Conservation (phyloP, 2,113 vertebrate species). For the Sinocyclocheilus anshuiensis region DNA sequence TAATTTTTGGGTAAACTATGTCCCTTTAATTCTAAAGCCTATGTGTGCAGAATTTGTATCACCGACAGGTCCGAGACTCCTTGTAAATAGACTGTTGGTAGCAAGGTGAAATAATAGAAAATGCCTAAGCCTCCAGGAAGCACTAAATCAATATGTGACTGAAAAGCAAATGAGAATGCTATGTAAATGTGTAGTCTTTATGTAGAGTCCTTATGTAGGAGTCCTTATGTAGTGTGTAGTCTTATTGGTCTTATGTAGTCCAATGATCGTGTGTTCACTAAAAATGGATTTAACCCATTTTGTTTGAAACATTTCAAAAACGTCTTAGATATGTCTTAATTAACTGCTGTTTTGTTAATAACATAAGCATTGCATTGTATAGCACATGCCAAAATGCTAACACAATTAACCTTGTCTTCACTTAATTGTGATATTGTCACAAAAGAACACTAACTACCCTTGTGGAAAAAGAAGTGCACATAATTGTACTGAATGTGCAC, state of each 20-base stretch:
- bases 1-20: no score
- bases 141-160: conserved; percentile 59
- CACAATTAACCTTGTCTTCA: not conserved
- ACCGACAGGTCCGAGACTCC: not conserved
- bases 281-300: not conserved
- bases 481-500: not conserved
- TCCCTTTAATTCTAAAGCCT: not conserved
- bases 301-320: not conserved
- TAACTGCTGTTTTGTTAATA: not conserved
- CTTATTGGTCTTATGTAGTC: no score
- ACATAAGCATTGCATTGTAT: not conserved
- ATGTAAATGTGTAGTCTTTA: no score
- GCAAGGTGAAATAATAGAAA: conserved; percentile 33
- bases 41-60: not conserved
- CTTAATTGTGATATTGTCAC: not conserved
- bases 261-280: conserved; percentile 39
- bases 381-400: not conserved
- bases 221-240: conserved; percentile 41
- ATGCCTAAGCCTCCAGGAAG: conserved; percentile 50
- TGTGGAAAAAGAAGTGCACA: not conserved
- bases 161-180: conserved; percentile 59
- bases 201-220: no score
- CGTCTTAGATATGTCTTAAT: not conserved
- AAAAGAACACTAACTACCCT: not conserved
- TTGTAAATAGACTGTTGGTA: conserved; percentile 53